A percentile compares a stretch with the other conserved stretches of the same genome.
Evolutionary conservation across 2,113 vertebrate genomes (phyloP).

Genomic region (Megaleporinus macrocephalus): DNA sequence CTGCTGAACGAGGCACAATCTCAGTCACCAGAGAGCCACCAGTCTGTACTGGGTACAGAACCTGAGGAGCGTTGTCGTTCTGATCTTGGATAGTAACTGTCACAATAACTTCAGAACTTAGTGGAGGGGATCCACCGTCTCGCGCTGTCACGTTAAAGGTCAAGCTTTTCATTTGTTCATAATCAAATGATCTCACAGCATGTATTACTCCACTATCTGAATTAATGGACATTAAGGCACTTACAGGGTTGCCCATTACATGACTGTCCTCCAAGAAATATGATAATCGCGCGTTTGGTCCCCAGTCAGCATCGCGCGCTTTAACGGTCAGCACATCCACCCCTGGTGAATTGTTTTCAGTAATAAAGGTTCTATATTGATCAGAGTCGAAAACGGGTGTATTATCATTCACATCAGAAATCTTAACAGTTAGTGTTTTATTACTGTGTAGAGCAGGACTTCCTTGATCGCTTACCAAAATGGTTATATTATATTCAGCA

Average conservation of each 20-base stretch:
- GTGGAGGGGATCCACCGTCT: conserved; percentile 60
- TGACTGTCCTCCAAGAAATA: conserved; percentile 48
- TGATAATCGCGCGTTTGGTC: conserved; percentile 50
- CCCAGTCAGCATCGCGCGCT: conserved; percentile 51
- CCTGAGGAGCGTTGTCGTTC: conserved; percentile 46
- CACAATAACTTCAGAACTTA: conserved; percentile 55
- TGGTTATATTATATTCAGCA: conserved; percentile 57
- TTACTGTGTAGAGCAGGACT: conserved; percentile 56
- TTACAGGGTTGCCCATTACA: conserved; percentile 3
- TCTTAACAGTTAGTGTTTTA: conserved; percentile 59
- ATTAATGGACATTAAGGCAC: conserved; percentile 64
- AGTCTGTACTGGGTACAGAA: conserved; percentile 68
- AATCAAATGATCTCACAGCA: conserved; percentile 65
- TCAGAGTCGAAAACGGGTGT: conserved; percentile 56
- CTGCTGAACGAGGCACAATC: conserved; percentile 67
- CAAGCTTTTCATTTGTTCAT: conserved; percentile 71
- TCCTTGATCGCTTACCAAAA: conserved; percentile 60
- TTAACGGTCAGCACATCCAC: conserved; percentile 45
- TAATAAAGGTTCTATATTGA: conserved; percentile 25
- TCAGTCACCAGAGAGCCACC: conserved; percentile 61
- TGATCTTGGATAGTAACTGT: conserved; percentile 67
- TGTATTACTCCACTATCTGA: conserved; percentile 67
- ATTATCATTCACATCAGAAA: conserved; percentile 76
- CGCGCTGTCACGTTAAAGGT: conserved; percentile 60
- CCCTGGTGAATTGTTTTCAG: conserved; percentile 58